Evolutionary conservation across 2,113 vertebrate genomes (phyloP), one percentile per base, ranked within the genome.

Genomic region (Gorsachius goisagi): DNA sequence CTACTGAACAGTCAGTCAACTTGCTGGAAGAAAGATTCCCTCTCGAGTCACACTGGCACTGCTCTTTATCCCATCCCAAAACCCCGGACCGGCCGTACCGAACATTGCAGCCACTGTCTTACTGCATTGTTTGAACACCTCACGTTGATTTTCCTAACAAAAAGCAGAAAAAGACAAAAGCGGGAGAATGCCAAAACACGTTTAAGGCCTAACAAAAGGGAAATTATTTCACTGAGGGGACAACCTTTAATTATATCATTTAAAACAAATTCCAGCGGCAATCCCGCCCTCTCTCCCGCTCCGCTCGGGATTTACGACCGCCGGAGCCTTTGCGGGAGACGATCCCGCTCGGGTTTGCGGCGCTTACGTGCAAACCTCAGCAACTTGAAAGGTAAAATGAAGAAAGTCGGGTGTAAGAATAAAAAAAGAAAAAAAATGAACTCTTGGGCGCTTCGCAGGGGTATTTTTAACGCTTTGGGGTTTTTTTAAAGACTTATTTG

Each of bases 161-260:
- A 84, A 78, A 93, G 86, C 74, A 50, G 15, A 16, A 28, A 80
- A 74, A 35, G 35, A 84, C 80, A 88, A 91, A 96, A 96, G 75
- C 44, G 15, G 82, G 75, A 62, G 95, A 95, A 94, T 9, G 50
- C 85, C 94, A 72, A 93, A 80, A 85, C n/a, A 64, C 37, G 27
- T 32, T 62, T 32, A 67, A 90, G 87, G 81, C 94, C 92, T 80
- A 79, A 85, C 82, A 92, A 91, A 91, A 87, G 55, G 68, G 56
- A 47, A 47, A 17, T 52, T 19, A 35, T 44, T 91, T 82, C 58
- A 35, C 28, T 2, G 41, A 2, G 30, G 75, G 53, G 33, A 63
- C 27, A 87, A 30, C 69, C 90, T 83, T 85, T 44, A n/a, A 66
- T 64, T 71, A 35, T 27, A 33, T 1, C 17, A 55, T 77, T 89